Percentiles rank a stretch among this genome's conserved stretches.
These are phyloP conservation scores for Dromas ardeola DNA, from an alignment of 2,113 vertebrate genomes.

Conservation along the genomic window DNA sequence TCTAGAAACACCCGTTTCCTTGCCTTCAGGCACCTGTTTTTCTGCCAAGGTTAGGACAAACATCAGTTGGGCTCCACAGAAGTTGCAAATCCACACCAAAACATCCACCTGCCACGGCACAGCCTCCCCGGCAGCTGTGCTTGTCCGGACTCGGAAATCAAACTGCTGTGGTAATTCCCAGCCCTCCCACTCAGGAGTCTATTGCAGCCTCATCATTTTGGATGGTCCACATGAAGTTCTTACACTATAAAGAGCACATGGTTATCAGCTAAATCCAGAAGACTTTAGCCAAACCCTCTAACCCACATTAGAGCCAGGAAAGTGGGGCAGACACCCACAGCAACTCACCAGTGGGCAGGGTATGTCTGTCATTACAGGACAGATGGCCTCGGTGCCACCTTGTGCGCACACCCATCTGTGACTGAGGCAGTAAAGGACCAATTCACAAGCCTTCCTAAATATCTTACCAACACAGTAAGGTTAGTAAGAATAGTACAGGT, in stretches of 20 bases:
- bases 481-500: neutral
- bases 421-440: neutral
- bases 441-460: neutral
- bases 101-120: fast-evolving
- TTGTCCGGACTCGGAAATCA: neutral
- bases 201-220: neutral
- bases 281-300: neutral
- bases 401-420: neutral
- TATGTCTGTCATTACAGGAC: neutral
- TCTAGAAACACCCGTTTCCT: neutral
- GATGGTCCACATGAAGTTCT: neutral
- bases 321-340: fast-evolving
- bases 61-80: neutral
- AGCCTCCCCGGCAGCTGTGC: neutral
- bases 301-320: neutral
- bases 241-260: neutral
- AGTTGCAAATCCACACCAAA: neutral
- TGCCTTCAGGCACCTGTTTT: neutral
- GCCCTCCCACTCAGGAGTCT: neutral
- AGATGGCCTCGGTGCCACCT: neutral
- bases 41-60: neutral
- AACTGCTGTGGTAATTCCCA: neutral
- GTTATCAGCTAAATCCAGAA: neutral
- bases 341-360: neutral
- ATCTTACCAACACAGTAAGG: neutral